These are phyloP conservation scores for Chrysoperla carnea DNA, from an alignment of 1,140 invertebrate species.

Conservation along the genomic window DNA sequence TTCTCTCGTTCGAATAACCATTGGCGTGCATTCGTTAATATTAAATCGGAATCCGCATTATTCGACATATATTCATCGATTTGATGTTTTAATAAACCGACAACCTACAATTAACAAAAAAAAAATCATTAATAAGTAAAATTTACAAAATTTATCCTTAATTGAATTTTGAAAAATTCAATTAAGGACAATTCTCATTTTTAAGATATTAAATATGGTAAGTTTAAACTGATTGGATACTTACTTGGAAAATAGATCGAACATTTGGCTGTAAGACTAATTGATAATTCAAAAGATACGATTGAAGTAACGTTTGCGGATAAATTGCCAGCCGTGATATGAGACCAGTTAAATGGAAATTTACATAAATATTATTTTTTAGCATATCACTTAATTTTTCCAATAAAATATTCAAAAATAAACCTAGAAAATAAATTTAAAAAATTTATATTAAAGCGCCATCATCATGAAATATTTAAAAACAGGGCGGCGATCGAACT, in stretches of 20 bases:
- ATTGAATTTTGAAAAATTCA: too few species aligned
- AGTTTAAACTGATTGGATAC: slow-evolving; percentile 3
- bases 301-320: slow-evolving; percentile 71
- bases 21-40: slow-evolving; percentile 54
- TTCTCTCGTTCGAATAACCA: slow-evolving; percentile 63
- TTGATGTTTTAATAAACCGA: slow-evolving; percentile 54
- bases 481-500: too few species aligned
- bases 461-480: too few species aligned
- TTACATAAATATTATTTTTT: slow-evolving; percentile 69
- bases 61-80: slow-evolving; percentile 60
- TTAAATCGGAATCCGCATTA: slow-evolving; percentile 43
- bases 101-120: background rate
- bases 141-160: too few species aligned
- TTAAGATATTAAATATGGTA: too few species aligned
- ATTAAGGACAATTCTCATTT: too few species aligned
- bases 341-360: slow-evolving; percentile 76
- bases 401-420: slow-evolving; percentile 36
- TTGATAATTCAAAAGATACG: slow-evolving; percentile 72
- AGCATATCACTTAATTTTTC: slow-evolving; percentile 70
- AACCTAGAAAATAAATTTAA: slow-evolving; percentile 1
- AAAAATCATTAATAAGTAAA: slow-evolving; percentile 8
- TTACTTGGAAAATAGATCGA: slow-evolving; percentile 76
- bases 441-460: too few species aligned
- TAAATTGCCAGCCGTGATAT: slow-evolving; percentile 73
- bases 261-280: slow-evolving; percentile 79